Evolutionary conservation across 2,113 vertebrate species (phyloP), one percentile per base, ranked within the genome.

Genomic region (Caranx ignobilis): DNA sequence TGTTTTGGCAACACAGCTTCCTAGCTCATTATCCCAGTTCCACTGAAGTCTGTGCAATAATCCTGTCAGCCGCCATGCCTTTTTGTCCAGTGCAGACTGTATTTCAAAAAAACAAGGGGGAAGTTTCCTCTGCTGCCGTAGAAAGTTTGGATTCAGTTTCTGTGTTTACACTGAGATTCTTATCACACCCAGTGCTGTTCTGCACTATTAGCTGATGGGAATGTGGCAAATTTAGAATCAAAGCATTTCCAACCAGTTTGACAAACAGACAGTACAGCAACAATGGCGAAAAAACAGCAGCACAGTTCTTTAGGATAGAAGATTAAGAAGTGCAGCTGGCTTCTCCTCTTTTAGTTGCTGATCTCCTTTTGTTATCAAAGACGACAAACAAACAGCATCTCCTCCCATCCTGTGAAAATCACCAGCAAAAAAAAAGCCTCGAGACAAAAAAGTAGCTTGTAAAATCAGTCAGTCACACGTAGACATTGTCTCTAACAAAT

Each of bases 161-260:
- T 50, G 57, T 84, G 82, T 90, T 91, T 87, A 85, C 55, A 54
- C 63, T 73, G 34, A 91, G 92, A 93, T 94, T 79, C 35, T 79
- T 90, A 94, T 94, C 93, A 48, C 63, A 55, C 71, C 9, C 64
- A 55, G 43, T 62, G 65, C 71, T 54, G 83, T 90, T 93, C 81
- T 13, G 48, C 75, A 65, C 84, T 77, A 81, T 93, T 92, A 90
- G 71, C 79, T 84, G 54, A 87, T 83, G 85, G 88, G 88, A 92
- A 92, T 89, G 77, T 64, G 52, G 69, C 79, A 85, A 77, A 92
- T 89, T 91, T 86, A 91, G 83, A 85, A 87, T 86, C 59, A 78
- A 67, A 78, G 56, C 26, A 16, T 62, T 79, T 75, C 68, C 45
- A 69, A 55, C 45, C 61, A 2, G 16, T 65, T 19, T 10, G 18